Base-by-base conservation (phyloP, 1,140 invertebrate species). In the Drosophila hydei region DNA sequence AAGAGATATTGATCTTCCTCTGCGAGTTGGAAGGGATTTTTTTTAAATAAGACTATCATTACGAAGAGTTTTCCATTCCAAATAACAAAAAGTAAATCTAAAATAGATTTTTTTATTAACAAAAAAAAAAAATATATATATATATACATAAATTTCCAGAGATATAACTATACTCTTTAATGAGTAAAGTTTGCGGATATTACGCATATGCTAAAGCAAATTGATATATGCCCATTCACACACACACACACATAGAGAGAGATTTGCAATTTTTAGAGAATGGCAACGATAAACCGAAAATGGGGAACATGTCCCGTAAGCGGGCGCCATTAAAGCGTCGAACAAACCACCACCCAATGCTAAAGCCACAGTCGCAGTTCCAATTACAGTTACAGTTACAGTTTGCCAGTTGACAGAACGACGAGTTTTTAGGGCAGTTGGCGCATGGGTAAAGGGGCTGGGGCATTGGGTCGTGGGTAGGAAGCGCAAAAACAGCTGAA, bases 311-410 rank as follows among this genome's bases (percentile, higher is more conserved):
- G 47, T 36, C 33, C 16, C 9, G 25, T 36, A 36, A 71, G 62
- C 33, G 61, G 65, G 47, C 70, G 81, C 74, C 70, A 88, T 85
- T 81, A 75, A 85, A 85, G 74, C 51, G 16, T 8, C 30, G 38
- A 64, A 18, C 61, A 48, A 75, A 50, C 74, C 75, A 56, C 45
- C 38, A 42, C n/a, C 38, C 38, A 16, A 64, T 64, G 56, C 63
- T 59, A 47, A 77, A 85, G 81, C 74, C 83, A 59, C 70, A 85
- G 77, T 80, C 73, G 64, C 80, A 80, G 80, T 84, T 87, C 54
- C 81, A 80, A 87, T 84, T 84, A 84, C 80, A 77, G 74, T 79
- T 81, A 55, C 65, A 75, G 65, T 83, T 84, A 79, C 80, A 79
- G 72, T 78, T 47, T 50, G 55, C 48, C 61, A 61, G 69, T 63